phyloP scores from a whole-genome alignment of 2,797 vertebrate genomes.

The Gadopsis bispinosus region DNA sequence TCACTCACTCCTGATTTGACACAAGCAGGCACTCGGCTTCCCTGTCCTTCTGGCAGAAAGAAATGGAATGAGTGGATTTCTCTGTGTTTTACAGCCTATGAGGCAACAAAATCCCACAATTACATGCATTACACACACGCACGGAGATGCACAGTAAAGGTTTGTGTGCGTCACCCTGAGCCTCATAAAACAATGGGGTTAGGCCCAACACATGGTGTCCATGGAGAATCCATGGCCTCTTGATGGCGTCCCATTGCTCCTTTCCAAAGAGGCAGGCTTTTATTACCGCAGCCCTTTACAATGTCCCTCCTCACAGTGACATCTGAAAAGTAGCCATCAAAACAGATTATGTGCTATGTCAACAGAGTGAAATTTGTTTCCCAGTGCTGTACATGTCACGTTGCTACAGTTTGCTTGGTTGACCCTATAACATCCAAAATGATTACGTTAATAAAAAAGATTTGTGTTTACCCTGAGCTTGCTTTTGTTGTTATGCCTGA shows the following conservation, averaged over 20 bases:
- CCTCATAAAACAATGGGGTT: conserved; percentile 41
- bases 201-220: conserved; percentile 39
- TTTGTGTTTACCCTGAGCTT: conserved; percentile 19
- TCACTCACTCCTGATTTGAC: conserved; percentile 66
- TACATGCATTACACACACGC: neutral
- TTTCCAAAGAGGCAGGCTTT: conserved; percentile 44
- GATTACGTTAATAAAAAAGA: conserved; percentile 10
- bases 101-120: conserved; percentile 16
- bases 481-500: neutral
- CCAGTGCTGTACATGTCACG: conserved; percentile 32
- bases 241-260: conserved; percentile 24
- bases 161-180: conserved; percentile 31
- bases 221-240: conserved; percentile 56
- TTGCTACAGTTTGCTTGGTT: conserved; percentile 22
- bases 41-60: conserved; percentile 43
- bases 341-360: conserved; percentile 53
- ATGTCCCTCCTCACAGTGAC: conserved; percentile 39
- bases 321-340: conserved; percentile 59
- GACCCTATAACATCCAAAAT: conserved; percentile 34
- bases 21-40: conserved; percentile 55
- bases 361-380: conserved; percentile 46
- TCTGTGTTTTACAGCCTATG: conserved; percentile 22
- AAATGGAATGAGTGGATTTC: conserved; percentile 41
- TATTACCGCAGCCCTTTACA: conserved; percentile 56
- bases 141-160: conserved; percentile 29